Evolutionary conservation across 2,113 vertebrate genomes (phyloP).

Genomic region (Ornithorhynchus anatinus): DNA sequence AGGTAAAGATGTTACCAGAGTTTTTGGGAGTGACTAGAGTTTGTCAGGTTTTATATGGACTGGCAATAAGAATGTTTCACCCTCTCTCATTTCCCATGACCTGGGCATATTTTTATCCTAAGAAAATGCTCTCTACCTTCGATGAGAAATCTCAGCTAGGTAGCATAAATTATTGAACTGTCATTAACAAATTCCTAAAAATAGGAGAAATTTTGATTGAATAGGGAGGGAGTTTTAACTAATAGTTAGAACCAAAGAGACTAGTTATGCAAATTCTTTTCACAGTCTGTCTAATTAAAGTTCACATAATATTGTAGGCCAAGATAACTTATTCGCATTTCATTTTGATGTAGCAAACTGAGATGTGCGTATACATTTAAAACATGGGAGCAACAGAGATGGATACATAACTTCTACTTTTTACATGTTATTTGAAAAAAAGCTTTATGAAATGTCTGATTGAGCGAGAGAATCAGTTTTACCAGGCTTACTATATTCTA

Average conservation of each 20-base stretch:
- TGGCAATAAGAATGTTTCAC: not conserved
- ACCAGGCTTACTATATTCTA: conserved; percentile 31
- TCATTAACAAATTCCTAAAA: not conserved
- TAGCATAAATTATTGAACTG: conserved; percentile 14
- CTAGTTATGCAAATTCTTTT: not conserved
- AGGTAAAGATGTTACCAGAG: no score
- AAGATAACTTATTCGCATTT: conserved; percentile 27
- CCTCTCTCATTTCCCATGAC: not conserved
- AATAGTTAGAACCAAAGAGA: conserved; percentile 1
- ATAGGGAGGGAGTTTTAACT: conserved; percentile 11
- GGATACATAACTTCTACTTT: not conserved
- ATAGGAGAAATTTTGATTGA: conserved; percentile 7
- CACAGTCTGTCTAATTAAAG: conserved; percentile 13
- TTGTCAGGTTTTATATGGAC: no score
- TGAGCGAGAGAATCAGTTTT: conserved; percentile 55
- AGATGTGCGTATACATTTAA: conserved; percentile 38
- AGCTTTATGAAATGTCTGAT: conserved; percentile 38
- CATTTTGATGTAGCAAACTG: conserved; percentile 37
- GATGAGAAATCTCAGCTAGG: not conserved
- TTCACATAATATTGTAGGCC: not conserved
- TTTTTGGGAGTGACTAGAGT: no score
- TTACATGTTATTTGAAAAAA: conserved; percentile 29
- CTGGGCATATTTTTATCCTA: not conserved
- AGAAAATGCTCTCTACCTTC: not conserved
- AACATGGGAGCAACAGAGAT: conserved; percentile 23